Percentiles rank a stretch among this genome's conserved stretches.
These are phyloP conservation scores for Tetranychus truncatus DNA, from an alignment of 2,888 invertebrate species.

Conservation along the genomic window DNA sequence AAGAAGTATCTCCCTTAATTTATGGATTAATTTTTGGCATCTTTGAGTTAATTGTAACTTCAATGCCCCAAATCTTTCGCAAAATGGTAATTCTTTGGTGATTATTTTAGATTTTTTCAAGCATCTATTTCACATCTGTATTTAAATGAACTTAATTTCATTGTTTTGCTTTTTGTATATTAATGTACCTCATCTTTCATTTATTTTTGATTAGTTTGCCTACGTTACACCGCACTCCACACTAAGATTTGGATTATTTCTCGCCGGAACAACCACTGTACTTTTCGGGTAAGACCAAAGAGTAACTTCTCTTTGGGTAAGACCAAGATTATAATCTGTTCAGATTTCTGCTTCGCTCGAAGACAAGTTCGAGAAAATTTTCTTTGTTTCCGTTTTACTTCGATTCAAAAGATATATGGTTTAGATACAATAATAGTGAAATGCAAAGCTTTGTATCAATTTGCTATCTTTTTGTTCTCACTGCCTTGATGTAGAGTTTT, in stretches of 20 bases:
- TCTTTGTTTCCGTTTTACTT: too few relatives aligned
- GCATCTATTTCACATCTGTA: too few relatives aligned
- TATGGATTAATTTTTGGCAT: conserved; percentile 72
- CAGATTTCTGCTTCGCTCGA: too few relatives aligned
- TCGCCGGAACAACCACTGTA: conserved; percentile 62
- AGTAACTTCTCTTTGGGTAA: conserved; percentile 47
- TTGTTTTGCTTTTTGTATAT: too few relatives aligned
- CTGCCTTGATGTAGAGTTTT: conserved; percentile 28
- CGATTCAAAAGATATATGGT: too few relatives aligned
- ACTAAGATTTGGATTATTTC: conserved; percentile 62
- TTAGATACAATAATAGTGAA: too few relatives aligned
- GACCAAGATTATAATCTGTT: neutral
- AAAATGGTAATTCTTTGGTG: conserved; percentile 40
- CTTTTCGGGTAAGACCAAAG: conserved; percentile 40
- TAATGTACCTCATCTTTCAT: too few relatives aligned
- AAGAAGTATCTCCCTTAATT: conserved; percentile 38
- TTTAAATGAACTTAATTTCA: too few relatives aligned
- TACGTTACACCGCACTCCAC: conserved; percentile 47
- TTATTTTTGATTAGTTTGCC: neutral
- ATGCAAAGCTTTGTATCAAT: too few relatives aligned
- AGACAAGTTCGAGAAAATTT: too few relatives aligned
- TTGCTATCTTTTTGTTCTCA: neutral
- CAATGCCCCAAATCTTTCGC: conserved; percentile 46
- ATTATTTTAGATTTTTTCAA: neutral
- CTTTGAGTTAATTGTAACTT: conserved; percentile 38